Conservation (phyloP, 2,888 invertebrate species). For the Lamellibrachia columna region DNA sequence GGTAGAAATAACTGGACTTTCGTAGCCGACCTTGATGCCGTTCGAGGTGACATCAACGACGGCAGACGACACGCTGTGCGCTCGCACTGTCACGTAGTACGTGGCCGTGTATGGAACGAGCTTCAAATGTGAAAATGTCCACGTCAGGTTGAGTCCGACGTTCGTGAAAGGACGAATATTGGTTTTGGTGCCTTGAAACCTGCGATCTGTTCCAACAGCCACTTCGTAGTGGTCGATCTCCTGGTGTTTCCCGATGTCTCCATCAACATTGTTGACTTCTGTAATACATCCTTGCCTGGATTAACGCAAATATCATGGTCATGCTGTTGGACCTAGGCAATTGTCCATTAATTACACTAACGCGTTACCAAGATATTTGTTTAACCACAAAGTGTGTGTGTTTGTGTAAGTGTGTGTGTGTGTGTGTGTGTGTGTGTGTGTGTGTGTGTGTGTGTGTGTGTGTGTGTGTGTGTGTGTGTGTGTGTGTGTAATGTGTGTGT, state of each 20-base stretch:
- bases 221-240: slow-evolving; percentile 47
- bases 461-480: too few species aligned
- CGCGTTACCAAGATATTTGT: too few species aligned
- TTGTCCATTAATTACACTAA: too few species aligned
- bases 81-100: not conserved
- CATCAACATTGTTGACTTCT: not conserved
- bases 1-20: not conserved
- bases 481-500: too few species aligned
- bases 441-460: too few species aligned
- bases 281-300: not conserved
- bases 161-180: not conserved
- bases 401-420: too few species aligned
- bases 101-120: not conserved
- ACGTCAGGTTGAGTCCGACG: not conserved
- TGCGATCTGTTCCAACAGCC: slow-evolving; percentile 48
- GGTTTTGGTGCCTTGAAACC: slow-evolving; percentile 37
- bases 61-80: not conserved
- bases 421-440: too few species aligned
- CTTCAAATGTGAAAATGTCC: not conserved
- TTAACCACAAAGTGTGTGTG: too few species aligned
- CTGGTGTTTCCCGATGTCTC: slow-evolving; percentile 39
- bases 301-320: not conserved
- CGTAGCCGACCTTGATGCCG: not conserved
- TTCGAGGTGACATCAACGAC: not conserved
- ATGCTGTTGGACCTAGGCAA: too few species aligned